Conservation (phyloP, 2,797 vertebrate species). For the Labroides dimidiatus region DNA sequence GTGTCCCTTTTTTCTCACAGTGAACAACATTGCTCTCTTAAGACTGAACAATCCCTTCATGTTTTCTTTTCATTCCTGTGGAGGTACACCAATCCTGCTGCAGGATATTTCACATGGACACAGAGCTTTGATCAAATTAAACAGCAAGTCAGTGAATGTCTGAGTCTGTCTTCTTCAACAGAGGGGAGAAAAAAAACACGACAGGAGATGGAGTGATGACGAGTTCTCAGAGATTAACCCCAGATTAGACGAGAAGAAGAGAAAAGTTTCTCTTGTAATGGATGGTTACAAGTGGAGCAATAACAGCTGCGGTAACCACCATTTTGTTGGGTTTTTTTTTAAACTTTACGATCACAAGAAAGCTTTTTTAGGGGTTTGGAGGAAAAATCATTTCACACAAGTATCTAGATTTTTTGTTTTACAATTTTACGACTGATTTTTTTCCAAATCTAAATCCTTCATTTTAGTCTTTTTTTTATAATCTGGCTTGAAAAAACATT, state of each 20-base stretch:
- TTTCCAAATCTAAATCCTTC: too few species aligned
- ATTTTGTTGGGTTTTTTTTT: background rate
- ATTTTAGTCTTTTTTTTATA: too few species aligned
- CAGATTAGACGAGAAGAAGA: constrained; percentile 5
- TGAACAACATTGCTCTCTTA: constrained; percentile 31
- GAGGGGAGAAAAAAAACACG: constrained; percentile 13
- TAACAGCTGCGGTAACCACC: background rate
- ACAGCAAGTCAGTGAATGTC: constrained; percentile 28
- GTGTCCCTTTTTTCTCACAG: constrained; percentile 35
- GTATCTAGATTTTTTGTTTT: too few species aligned
- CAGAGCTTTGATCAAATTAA: constrained; percentile 57
- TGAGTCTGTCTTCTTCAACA: constrained; percentile 21
- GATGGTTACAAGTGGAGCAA: background rate
- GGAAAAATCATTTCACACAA: too few species aligned
- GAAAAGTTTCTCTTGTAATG: background rate
- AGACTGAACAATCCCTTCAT: constrained; percentile 47
- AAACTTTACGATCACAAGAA: too few species aligned
- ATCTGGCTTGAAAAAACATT: too few species aligned
- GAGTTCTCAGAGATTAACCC: constrained; percentile 15
- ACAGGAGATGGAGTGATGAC: background rate
- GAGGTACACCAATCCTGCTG: constrained; percentile 43
- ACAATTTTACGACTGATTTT: too few species aligned
- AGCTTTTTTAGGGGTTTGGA: too few species aligned
- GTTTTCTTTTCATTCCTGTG: constrained; percentile 67
- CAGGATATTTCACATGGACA: constrained; percentile 39